Conservation (phyloP, 2,888 invertebrate genomes). For the Drosophila ustulata region DNA sequence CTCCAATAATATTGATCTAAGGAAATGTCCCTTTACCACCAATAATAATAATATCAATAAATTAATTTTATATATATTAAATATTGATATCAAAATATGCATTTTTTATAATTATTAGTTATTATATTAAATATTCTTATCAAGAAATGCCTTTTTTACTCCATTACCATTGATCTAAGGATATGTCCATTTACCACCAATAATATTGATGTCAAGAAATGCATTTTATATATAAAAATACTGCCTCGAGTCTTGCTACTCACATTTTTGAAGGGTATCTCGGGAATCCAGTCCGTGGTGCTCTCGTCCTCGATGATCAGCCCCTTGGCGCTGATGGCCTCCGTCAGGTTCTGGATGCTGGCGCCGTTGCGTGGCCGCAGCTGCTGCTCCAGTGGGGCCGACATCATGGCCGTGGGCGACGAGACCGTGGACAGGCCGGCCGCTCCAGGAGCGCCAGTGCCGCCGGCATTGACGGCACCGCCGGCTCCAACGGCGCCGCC, state of each 20-base stretch:
- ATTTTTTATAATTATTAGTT: no score
- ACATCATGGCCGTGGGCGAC: constrained; percentile 74
- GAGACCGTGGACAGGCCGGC: constrained; percentile 65
- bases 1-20: no score
- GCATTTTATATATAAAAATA: neutral
- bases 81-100: no score
- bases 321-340: constrained; percentile 84
- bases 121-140: no score
- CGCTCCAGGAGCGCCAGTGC: constrained; percentile 19
- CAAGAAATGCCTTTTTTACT: no score
- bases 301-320: constrained; percentile 90
- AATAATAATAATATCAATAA: no score
- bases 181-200: no score
- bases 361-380: constrained; percentile 64
- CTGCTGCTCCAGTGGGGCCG: constrained; percentile 63
- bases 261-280: constrained; percentile 96
- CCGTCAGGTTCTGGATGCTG: constrained; percentile 68
- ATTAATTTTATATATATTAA: no score
- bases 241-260: constrained; percentile 47
- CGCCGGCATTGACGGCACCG: constrained; percentile 12
- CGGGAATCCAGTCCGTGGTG: constrained; percentile 94
- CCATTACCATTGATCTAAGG: no score
- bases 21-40: no score
- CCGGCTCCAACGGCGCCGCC: constrained; percentile 48
- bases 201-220: no score